Percentiles rank a stretch among this genome's conserved stretches.
Conservation (phyloP, 1,140 invertebrate genomes). For the Philopotamus ludificatus region DNA sequence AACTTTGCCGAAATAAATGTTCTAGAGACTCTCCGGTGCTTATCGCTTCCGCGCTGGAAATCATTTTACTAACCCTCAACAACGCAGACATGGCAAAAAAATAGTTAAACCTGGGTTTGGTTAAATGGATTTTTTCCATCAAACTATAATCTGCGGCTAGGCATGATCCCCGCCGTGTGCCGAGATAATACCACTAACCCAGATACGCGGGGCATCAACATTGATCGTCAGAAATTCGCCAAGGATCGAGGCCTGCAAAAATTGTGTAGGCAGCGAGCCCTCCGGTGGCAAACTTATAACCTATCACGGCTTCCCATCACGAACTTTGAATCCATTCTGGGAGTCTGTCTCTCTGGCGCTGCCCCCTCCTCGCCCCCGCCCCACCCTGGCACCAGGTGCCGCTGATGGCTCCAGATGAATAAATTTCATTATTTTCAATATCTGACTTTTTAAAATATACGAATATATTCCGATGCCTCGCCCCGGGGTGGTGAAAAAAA, state of each 20-base stretch:
- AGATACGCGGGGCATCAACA: no score
- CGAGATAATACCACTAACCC: not conserved
- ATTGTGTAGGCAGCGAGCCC: not conserved
- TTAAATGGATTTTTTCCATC: not conserved
- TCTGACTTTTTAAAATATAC: conserved; percentile 43
- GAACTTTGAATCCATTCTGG: conserved; percentile 38
- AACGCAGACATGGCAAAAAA: no score
- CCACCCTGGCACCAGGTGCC: conserved; percentile 36
- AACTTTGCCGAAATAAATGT: conserved; percentile 39
- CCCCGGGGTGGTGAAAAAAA: conserved; percentile 5
- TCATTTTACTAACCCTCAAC: no score
- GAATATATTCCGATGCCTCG: conserved; percentile 38
- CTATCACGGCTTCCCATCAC: conserved; percentile 41
- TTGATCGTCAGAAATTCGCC: not conserved
- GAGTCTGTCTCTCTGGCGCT: conserved; percentile 4
- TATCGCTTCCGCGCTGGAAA: no score
- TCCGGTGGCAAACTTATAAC: conserved; percentile 36
- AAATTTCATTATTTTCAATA: conserved; percentile 44
- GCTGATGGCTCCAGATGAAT: conserved; percentile 42
- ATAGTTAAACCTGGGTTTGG: no score
- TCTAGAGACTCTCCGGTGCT: no score
- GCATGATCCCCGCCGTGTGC: no score
- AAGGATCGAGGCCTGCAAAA: conserved; percentile 5
- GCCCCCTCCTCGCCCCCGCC: conserved; percentile 14
- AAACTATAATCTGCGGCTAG: no score